These are phyloP conservation scores for Eretmochelys imbricata DNA, from an alignment of 2,113 vertebrate species.

Conservation along the genomic window DNA sequence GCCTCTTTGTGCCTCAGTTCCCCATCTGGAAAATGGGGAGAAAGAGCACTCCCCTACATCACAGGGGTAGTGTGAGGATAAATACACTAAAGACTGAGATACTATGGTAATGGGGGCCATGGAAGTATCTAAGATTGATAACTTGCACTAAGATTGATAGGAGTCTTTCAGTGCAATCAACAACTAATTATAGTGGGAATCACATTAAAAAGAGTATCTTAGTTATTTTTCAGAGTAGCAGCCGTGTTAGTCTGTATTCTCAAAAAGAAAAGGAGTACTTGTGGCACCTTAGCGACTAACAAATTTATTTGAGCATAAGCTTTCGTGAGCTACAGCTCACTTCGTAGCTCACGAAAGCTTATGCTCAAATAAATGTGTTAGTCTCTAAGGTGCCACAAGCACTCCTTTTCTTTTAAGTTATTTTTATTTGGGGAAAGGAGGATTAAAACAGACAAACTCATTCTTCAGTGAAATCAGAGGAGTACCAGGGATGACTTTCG, in stretches of 20 bases:
- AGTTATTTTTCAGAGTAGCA: accelerated
- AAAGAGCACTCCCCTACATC: not conserved
- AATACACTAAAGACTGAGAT: not conserved
- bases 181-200: not conserved
- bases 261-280: too few species aligned
- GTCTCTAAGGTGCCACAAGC: too few species aligned
- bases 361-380: too few species aligned
- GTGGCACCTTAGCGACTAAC: too few species aligned
- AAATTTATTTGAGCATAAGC: too few species aligned
- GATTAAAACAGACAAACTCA: not conserved
- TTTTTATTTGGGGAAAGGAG: not conserved
- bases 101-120: not conserved
- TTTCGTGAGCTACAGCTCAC: too few species aligned
- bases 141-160: not conserved
- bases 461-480: not conserved
- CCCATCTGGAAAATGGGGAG: not conserved
- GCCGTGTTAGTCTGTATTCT: too few species aligned
- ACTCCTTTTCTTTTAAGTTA: too few species aligned
- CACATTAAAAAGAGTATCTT: not conserved
- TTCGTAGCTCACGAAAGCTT: too few species aligned
- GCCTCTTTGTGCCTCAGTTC: not conserved
- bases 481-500: not conserved
- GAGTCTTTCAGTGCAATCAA: not conserved
- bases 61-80: not conserved
- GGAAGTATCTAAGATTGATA: not conserved